These are phyloP conservation scores for Cheilosia variabilis DNA, from an alignment of 2,888 invertebrate species.

Conservation along the genomic window DNA sequence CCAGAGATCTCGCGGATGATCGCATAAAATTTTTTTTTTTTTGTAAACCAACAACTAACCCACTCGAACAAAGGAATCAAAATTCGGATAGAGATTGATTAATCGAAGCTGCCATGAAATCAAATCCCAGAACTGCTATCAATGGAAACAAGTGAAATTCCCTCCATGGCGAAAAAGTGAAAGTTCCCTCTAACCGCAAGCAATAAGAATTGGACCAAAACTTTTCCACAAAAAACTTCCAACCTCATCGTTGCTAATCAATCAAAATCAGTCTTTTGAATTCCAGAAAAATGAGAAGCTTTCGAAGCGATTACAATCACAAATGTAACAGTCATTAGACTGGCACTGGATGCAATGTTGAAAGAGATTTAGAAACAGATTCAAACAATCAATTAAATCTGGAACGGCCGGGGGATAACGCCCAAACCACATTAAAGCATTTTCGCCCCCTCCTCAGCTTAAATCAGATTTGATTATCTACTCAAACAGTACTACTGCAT, in stretches of 20 bases:
- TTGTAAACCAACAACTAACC: too few relatives aligned
- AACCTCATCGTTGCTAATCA: constrained; percentile 47
- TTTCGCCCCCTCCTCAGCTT: constrained; percentile 15
- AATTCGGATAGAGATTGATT: constrained; percentile 12
- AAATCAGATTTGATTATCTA: constrained; percentile 68
- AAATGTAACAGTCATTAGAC: constrained; percentile 69
- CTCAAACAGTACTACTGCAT: constrained; percentile 47
- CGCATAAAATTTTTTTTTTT: not conserved
- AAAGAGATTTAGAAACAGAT: constrained; percentile 55
- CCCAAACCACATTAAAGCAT: constrained; percentile 9
- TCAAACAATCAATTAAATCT: constrained; percentile 70
- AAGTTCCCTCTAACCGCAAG: constrained; percentile 31
- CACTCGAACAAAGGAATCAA: not conserved
- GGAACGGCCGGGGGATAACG: constrained; percentile 37
- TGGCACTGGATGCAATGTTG: constrained; percentile 57
- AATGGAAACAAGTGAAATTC: constrained; percentile 19
- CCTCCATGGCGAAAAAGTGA: constrained; percentile 36
- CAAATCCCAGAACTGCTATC: constrained; percentile 1
- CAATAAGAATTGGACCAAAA: not conserved
- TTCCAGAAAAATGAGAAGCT: constrained; percentile 49
- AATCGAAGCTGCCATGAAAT: constrained; percentile 19
- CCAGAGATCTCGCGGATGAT: not conserved
- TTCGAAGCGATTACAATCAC: constrained; percentile 52
- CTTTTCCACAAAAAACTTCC: not conserved
- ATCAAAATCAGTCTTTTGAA: constrained; percentile 47